Evolutionary conservation across 2,888 invertebrate genomes (phyloP), one percentile per base, ranked within the genome.

Genomic region (Falcaria lacertinaria): DNA sequence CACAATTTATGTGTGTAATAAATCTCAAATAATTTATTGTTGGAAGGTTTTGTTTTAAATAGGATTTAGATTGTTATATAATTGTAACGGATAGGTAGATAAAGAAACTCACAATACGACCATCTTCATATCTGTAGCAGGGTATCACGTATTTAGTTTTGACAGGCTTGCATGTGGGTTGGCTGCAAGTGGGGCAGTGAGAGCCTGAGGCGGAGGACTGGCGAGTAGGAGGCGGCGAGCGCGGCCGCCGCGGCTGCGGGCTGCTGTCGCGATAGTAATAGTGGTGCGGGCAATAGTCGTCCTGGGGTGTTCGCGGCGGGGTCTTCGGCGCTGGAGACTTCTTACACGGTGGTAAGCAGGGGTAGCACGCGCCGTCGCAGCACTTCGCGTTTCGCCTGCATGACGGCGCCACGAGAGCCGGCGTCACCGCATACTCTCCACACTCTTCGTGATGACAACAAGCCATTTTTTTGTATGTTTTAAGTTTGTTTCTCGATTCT

Each of bases 101-200:
- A 43, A 41, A 35, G 15, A 32, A 44, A 83, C 88, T 87, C 78
- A 89, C 88, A 50, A 88, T 84, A 44, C 88, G 75, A 11, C 88
- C 88, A 50, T 89, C 88, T 68, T 88, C 88, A 34, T 88, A 89
- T 60, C 87, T 70, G 47, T 87, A 88, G 52, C 88, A 88, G 1
- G 88, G 88, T 48, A 87, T 85, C 25, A 88, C 75, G 48, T 87
- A 88, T 74, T 88, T 87, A 2, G 77, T 80, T 56, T 74, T 77
- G 34, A 74, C 60, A 15, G 79, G 77, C 46, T 64, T 71, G 56
- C 72, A 75, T 14, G 46, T 34, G 4, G 60, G 45, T 17, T 53
- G 46, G 42, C 48, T 54, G 48, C 62, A 60, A 2, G 50, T 40
- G 11, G 52, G 44, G 33, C 61, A 63, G 37, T 43, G 40, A 32